phyloP scores from a whole-genome alignment of 2,113 vertebrate genomes.

The Excalfactoria chinensis region DNA sequence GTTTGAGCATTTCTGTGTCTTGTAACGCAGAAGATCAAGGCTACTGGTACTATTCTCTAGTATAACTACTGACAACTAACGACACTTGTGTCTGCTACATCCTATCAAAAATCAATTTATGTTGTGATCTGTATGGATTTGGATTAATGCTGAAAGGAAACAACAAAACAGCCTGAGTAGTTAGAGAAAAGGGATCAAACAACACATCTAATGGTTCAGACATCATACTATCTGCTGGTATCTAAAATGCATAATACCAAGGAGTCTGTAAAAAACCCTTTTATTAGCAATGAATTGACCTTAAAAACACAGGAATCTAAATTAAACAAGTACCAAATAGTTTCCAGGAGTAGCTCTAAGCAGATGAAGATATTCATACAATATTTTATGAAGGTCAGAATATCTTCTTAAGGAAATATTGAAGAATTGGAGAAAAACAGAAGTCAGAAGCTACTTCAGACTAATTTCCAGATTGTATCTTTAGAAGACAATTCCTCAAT shows the following conservation, averaged over 20 bases:
- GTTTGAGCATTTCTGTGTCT: not conserved
- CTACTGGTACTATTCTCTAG: not conserved
- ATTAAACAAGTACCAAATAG: not conserved
- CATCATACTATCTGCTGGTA: not conserved
- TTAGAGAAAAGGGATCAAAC: slow-evolving; percentile 45
- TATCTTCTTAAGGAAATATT: not conserved
- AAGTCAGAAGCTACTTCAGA: not conserved
- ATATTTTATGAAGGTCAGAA: slow-evolving; percentile 2
- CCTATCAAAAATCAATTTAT: slow-evolving; percentile 49
- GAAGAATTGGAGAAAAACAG: not conserved
- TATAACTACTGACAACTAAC: slow-evolving; percentile 11
- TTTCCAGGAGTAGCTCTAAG: not conserved
- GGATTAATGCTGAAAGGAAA: slow-evolving; percentile 12
- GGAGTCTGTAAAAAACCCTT: not conserved
- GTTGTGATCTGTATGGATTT: slow-evolving; percentile 24
- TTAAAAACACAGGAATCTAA: slow-evolving; percentile 31
- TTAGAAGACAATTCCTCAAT: not conserved
- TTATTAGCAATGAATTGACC: slow-evolving; percentile 45
- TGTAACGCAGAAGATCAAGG: not conserved
- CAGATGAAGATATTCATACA: slow-evolving; percentile 4
- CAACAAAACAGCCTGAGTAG: not conserved
- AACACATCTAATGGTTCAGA: slow-evolving; percentile 24
- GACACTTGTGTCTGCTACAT: not conserved
- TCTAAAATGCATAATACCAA: slow-evolving; percentile 1
- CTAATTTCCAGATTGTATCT: not conserved